Evolutionary conservation across 2,797 vertebrate genomes (phyloP).

Genomic region (Myotis planiceps): DNA sequence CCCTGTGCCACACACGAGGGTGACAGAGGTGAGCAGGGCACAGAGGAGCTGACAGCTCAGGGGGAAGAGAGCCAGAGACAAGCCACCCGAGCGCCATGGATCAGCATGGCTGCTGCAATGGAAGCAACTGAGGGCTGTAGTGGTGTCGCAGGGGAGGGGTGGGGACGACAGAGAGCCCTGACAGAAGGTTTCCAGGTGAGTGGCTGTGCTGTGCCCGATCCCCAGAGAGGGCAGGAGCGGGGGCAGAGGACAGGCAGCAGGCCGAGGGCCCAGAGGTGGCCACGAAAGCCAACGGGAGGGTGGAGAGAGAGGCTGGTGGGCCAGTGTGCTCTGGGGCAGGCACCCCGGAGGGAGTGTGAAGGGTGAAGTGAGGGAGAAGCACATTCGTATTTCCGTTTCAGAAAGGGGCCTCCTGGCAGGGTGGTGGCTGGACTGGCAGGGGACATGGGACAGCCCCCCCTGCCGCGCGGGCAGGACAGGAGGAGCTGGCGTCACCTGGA

Average conservation of each 20-base stretch:
- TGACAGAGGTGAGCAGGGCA: background rate
- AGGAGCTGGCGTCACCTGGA: constrained; percentile 89
- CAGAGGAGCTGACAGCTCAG: background rate
- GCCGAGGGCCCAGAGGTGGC: background rate
- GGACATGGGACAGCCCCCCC: background rate
- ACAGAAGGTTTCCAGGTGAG: background rate
- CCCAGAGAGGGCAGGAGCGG: background rate
- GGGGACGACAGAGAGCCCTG: background rate
- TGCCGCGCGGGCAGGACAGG: too few relatives aligned
- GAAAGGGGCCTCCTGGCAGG: background rate
- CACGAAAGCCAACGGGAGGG: background rate
- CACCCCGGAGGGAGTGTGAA: background rate
- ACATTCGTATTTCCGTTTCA: background rate
- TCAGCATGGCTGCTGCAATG: background rate
- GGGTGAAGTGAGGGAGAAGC: background rate
- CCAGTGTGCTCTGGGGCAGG: background rate
- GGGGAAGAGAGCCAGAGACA: background rate
- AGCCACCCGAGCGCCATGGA: background rate
- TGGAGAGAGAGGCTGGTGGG: background rate
- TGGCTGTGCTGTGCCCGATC: background rate
- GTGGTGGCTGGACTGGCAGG: background rate
- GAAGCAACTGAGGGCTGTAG: background rate
- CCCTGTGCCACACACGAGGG: background rate
- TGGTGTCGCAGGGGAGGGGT: too few relatives aligned
- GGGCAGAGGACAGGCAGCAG: background rate